phyloP scores from a whole-genome alignment of 2,888 invertebrate genomes.

The Euphydryas editha region DNA sequence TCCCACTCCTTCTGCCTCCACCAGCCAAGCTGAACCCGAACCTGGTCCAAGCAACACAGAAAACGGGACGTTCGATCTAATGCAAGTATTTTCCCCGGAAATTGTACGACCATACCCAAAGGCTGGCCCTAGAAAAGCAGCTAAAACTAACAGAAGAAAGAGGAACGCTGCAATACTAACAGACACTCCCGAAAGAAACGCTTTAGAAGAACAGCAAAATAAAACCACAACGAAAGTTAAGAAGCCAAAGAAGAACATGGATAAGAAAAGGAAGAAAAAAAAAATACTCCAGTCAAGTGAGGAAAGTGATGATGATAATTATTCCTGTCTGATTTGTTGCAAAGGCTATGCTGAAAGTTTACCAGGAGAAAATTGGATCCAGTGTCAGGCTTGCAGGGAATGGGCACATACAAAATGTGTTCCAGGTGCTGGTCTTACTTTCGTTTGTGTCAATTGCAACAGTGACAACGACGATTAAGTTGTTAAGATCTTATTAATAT shows the following conservation, averaged over 20 bases:
- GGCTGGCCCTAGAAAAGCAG: conserved; percentile 43
- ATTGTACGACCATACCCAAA: conserved; percentile 45
- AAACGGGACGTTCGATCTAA: conserved; percentile 37
- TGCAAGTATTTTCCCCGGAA: conserved; percentile 43
- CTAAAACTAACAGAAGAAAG: conserved; percentile 39
- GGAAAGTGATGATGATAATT: conserved; percentile 44
- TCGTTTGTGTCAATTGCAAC: conserved; percentile 34
- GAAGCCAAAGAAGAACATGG: conserved; percentile 37
- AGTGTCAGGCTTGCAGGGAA: conserved; percentile 42
- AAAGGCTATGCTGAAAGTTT: conserved; percentile 45
- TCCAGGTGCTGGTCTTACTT: conserved; percentile 39
- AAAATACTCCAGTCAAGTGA: conserved; percentile 45
- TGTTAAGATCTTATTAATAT: conserved; percentile 4
- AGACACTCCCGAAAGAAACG: conserved; percentile 41
- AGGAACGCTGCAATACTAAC: conserved; percentile 41
- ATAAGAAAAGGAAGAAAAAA: conserved; percentile 39
- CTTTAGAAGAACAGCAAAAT: conserved; percentile 39
- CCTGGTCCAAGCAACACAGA: conserved; percentile 40
- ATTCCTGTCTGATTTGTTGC: conserved; percentile 46
- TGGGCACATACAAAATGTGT: conserved; percentile 42
- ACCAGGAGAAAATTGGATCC: conserved; percentile 27
- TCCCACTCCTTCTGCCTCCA: conserved; percentile 40
- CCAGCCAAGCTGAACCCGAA: conserved; percentile 44
- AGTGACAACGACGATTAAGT: conserved; percentile 15
- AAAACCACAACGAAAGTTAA: conserved; percentile 38